A percentile compares a stretch with the other conserved stretches of the same genome.
Evolutionary conservation across 2,113 vertebrate genomes (phyloP).

Genomic region (Podocnemis expansa): DNA sequence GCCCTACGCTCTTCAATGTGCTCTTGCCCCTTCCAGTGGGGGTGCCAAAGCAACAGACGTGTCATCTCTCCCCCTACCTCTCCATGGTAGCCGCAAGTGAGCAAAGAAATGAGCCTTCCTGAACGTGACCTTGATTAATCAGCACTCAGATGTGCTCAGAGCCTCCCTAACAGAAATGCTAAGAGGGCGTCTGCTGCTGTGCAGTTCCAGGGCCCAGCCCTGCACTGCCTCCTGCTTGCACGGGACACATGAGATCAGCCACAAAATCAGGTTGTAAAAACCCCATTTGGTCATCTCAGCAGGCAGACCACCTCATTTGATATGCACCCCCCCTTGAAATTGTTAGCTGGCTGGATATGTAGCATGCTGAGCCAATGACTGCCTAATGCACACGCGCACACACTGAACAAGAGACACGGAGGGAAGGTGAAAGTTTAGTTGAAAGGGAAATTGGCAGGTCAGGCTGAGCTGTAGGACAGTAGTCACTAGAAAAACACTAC

Average conservation of each 20-base stretch:
- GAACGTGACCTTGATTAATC: background rate
- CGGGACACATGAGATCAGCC: background rate
- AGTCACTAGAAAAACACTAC: background rate
- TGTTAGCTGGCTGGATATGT: background rate
- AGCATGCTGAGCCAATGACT: background rate
- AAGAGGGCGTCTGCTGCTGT: background rate
- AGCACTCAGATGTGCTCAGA: background rate
- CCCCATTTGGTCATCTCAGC: background rate
- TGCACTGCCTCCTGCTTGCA: too few species aligned
- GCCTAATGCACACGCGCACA: background rate
- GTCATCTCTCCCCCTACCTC: too few species aligned
- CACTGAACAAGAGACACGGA: background rate
- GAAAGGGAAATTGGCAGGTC: background rate
- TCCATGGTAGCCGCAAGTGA: background rate
- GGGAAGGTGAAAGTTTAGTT: background rate
- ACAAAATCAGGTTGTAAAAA: background rate
- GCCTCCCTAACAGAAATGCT: background rate
- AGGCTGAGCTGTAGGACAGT: accelerated
- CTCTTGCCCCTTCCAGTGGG: background rate
- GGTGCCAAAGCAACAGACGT: background rate
- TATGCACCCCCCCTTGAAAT: background rate
- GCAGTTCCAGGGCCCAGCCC: background rate
- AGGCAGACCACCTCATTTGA: background rate
- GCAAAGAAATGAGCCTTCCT: background rate
- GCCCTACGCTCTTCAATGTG: background rate